Base-by-base conservation (phyloP, 2,888 invertebrate species). In the Atrina japonica region DNA sequence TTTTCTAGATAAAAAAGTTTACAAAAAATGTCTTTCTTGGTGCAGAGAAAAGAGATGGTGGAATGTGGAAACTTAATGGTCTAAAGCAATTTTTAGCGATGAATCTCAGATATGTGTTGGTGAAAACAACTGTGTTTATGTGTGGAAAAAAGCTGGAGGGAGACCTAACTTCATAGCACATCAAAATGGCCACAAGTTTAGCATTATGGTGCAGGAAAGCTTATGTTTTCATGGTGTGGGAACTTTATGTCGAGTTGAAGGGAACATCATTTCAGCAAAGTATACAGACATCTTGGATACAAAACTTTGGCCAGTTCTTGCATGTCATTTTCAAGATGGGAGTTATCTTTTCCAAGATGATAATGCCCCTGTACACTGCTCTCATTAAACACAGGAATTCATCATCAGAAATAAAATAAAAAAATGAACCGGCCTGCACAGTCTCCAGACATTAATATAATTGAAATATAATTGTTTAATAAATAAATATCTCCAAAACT, bases 231-330 rank as follows among this genome's bases (percentile, higher is more conserved):
- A 23, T 29, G 27, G 52, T 9, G 27, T 27, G 16, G 25, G 52
- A 27, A 52, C 52, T 6, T 52, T 52, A 18, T 52, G 27, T 52
- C 52, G 52, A 29, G 29, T 52, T 23, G 52, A 52, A 52, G 27
- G 27, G 16, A 52, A 27, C 18, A 1, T 49, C 11, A 16, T 23
- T 52, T 52, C 52, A 52, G 52, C 14, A 11, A 52, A 52, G 21
- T 1, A 52, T n/a, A 52, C n/a, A 3, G 52, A 52, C 14, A 52
- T 52, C 52, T 23, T 27, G 11, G 27, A 25, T 11, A 50, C 21
- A 23, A 50, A 50, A n/a, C n/a, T n/a, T n/a, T n/a, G n/a, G n/a
- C n/a, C n/a, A n/a, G n/a, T n/a, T n/a, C n/a, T n/a, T n/a, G n/a
- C n/a, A n/a, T n/a, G n/a, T n/a, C n/a, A n/a, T n/a, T n/a, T n/a